Evolutionary conservation across 2,888 invertebrate genomes (phyloP).

Genomic region (Brachynemurus nebulosus): DNA sequence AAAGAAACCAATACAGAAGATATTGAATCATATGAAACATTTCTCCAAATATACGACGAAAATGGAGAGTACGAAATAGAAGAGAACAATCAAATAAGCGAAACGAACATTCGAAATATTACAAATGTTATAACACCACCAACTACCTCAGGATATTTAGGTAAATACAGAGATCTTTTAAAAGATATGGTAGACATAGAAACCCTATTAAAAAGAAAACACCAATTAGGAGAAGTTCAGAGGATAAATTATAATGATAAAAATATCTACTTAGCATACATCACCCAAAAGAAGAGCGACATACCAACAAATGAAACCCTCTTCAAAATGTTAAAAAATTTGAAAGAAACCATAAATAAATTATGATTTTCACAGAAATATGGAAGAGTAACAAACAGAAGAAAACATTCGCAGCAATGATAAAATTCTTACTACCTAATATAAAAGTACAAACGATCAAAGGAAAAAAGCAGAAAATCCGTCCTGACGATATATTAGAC

Average conservation of each 20-base stretch:
- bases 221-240: neutral
- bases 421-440: neutral
- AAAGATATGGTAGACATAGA: neutral
- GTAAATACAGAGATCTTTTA: neutral
- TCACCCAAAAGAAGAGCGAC: neutral
- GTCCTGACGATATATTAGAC: neutral
- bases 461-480: neutral
- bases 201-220: neutral
- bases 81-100: neutral
- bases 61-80: neutral
- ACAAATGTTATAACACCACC: neutral
- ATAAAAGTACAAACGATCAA: neutral
- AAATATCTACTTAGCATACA: neutral
- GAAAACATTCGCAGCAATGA: neutral
- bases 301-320: neutral
- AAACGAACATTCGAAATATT: neutral
- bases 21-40: neutral
- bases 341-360: neutral
- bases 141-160: neutral
- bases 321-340: neutral
- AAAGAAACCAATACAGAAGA: neutral
- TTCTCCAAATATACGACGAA: neutral
- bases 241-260: neutral
- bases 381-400: neutral
- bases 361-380: neutral